Percentiles rank a stretch among this genome's conserved stretches.
phyloP scores from a whole-genome alignment of 2,888 invertebrate genomes.

The Pachydiplax longipennis region DNA sequence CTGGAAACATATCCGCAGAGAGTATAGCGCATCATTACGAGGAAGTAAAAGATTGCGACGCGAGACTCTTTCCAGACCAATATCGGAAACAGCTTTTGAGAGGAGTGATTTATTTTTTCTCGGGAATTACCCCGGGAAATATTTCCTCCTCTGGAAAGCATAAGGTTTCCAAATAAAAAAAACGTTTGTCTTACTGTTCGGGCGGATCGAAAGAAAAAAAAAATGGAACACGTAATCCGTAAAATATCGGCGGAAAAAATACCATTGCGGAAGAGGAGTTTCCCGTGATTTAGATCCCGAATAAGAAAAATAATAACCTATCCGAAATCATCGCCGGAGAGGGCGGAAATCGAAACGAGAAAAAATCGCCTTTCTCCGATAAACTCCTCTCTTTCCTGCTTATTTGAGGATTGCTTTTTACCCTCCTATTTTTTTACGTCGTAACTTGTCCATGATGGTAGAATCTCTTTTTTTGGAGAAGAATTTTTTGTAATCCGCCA shows the following conservation, averaged over 20 bases:
- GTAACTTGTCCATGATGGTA: background rate
- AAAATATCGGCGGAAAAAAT: background rate
- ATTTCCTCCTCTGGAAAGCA: background rate
- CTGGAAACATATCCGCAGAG: too few species aligned
- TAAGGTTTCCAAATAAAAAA: background rate
- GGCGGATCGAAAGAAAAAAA: background rate
- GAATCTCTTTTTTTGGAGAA: too few species aligned
- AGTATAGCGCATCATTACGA: too few species aligned
- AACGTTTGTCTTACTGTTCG: background rate
- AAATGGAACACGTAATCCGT: background rate
- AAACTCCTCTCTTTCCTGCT: background rate
- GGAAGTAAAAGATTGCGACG: too few species aligned
- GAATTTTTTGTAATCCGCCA: too few species aligned
- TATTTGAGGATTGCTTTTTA: background rate
- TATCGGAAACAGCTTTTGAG: background rate
- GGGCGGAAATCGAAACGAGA: constrained; percentile 10
- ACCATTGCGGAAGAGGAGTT: background rate
- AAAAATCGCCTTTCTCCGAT: background rate
- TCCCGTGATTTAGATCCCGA: background rate
- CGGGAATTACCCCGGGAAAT: background rate
- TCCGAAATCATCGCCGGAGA: background rate
- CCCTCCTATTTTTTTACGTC: background rate
- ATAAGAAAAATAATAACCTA: constrained; percentile 9
- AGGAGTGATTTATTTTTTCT: background rate
- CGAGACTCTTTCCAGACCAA: background rate